Base-by-base conservation (phyloP, 1,140 invertebrate genomes). In the Cylas formicarius region DNA sequence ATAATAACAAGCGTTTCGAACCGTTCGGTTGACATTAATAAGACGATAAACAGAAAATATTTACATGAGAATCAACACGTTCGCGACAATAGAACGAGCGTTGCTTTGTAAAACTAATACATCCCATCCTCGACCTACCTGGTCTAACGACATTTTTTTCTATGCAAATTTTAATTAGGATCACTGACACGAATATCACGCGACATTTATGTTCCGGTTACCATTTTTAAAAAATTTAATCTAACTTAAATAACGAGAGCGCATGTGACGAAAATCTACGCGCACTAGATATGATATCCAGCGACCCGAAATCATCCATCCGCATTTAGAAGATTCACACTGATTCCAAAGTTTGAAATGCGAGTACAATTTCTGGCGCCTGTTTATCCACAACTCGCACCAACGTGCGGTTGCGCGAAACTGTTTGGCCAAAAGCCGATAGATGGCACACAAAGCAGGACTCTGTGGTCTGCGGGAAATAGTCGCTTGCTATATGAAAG, bases 171-270 rank as follows among this genome's bases (percentile, higher is more conserved):
- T n/a, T n/a, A n/a, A n/a, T n/a, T n/a, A n/a, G n/a, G n/a, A n/a
- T n/a, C n/a, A n/a, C n/a, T n/a, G n/a, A n/a, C n/a, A n/a, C n/a
- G n/a, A n/a, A n/a, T n/a, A n/a, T n/a, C n/a, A n/a, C n/a, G n/a
- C n/a, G n/a, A n/a, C n/a, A n/a, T n/a, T n/a, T n/a, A n/a, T n/a
- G n/a, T n/a, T n/a, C n/a, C n/a, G n/a, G n/a, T n/a, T n/a, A n/a
- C n/a, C n/a, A n/a, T n/a, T n/a, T n/a, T n/a, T n/a, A n/a, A n/a
- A n/a, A n/a, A n/a, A 33, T 47, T 33, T 49, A 23, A 11, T 50
- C 16, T 52, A 52, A 52, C 48, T 55, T 44, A 48, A 55, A 52
- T 55, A 52, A 51, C 33, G 13, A n/a, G n/a, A 41, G 42, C 50
- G 49, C 53, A 49, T 55, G 53, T 55, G 52, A 55, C 49, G 37